A percentile compares a stretch with the other conserved stretches of the same genome.
Conservation (phyloP, 2,888 invertebrate genomes). For the Rugalucina vietnamica region DNA sequence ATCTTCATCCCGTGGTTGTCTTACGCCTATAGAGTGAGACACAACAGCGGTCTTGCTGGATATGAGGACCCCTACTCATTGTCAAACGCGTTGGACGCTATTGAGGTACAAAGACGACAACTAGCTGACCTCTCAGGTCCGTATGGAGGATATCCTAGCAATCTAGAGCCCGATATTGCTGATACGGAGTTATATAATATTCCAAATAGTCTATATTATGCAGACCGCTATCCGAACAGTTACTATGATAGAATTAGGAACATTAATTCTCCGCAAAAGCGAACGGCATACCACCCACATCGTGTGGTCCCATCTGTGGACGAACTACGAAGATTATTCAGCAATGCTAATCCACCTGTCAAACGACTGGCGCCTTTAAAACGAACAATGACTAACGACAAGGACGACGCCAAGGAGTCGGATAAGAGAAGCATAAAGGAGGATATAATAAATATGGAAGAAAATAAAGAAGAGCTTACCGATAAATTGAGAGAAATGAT, state of each 20-base stretch:
- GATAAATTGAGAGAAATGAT: conserved; percentile 25
- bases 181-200: not conserved
- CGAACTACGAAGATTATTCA: conserved; percentile 57
- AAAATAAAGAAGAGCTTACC: not conserved
- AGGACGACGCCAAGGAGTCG: not conserved
- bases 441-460: not conserved
- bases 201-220: not conserved
- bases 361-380: conserved; percentile 44
- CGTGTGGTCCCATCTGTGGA: conserved; percentile 47
- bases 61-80: conserved; percentile 55
- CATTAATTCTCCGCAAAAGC: conserved; percentile 41
- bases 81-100: conserved; percentile 41
- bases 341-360: conserved; percentile 47
- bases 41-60: conserved; percentile 40
- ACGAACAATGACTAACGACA: conserved; percentile 10
- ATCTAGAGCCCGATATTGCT: not conserved
- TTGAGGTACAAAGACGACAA: conserved; percentile 35
- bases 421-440: not conserved
- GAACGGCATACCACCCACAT: conserved; percentile 41
- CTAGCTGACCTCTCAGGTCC: not conserved
- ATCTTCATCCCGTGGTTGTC: not conserved
- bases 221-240: not conserved
- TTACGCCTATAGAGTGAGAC: conserved; percentile 31
- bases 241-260: not conserved
- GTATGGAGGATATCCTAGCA: not conserved